These are phyloP conservation scores for Ophioderma brevispina DNA, from an alignment of 35 echinoderm and acorn worm genomes.

Conservation along the genomic window DNA sequence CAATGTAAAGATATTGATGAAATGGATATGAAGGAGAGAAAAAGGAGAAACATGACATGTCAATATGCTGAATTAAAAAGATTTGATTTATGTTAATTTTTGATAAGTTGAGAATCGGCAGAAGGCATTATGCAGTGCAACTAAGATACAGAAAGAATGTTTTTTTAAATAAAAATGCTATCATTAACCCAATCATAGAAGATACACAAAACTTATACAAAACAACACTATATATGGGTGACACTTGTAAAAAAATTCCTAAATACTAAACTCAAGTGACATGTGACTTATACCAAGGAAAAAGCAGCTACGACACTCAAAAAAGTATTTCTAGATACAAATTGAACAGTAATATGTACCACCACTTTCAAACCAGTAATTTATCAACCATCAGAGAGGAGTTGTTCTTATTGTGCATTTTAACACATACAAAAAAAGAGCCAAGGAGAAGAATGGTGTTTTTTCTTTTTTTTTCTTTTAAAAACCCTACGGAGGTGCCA, in stretches of 20 bases:
- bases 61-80: background rate
- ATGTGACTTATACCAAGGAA: background rate
- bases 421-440: background rate
- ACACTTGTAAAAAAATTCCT: background rate
- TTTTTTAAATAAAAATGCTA: too few relatives aligned
- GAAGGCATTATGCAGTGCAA: too few relatives aligned
- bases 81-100: too few relatives aligned
- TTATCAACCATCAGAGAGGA: background rate
- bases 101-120: too few relatives aligned
- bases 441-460: background rate
- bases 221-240: background rate
- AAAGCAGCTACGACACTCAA: background rate
- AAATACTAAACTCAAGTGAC: background rate
- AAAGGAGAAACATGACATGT: background rate
- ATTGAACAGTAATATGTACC: background rate
- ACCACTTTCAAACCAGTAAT: background rate
- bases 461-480: background rate
- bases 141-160: too few relatives aligned
- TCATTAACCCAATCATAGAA: too few relatives aligned
- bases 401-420: background rate
- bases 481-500: background rate
- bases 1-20: background rate
- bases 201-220: background rate
- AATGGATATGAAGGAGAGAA: background rate
- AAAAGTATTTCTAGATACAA: slow-evolving; percentile 8